Base-by-base conservation (phyloP, 1,140 invertebrate species). In the Scaptomyza montana region DNA sequence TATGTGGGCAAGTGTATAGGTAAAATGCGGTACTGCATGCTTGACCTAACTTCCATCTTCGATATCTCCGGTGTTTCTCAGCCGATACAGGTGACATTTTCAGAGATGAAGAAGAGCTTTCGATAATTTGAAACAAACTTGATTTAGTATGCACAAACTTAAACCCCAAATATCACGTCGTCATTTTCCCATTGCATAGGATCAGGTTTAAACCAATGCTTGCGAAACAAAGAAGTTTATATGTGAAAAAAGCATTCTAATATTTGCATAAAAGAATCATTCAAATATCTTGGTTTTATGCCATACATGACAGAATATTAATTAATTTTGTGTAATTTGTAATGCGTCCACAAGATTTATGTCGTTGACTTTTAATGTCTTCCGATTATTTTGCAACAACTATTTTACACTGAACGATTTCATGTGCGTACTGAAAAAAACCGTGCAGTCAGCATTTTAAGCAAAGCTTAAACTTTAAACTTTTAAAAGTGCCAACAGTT, bases 351-450 rank as follows among this genome's bases (percentile, higher is more conserved):
- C 53, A 73, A 76, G 72, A 74, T 78, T 74, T 76, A 74, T 80
- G 75, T 75, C 60, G 70, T 74, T 78, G 54, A 64, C 74, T 85
- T 84, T 67, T 80, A 36, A 80, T 84, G 73, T 25, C 21, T 25
- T 25, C 2, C 21, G 21, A 25, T 25, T 25, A 25, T 25, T 68
- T 64, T 74, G 69, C 46, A 67, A 54, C 54, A 60, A 74, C 63
- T 74, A 65, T 65, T 61, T n/a, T n/a, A n/a, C n/a, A n/a, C n/a
- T n/a, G n/a, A n/a, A 16, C 16, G 16, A 16, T 66, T 25, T 25
- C 3, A 25, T 25, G 21, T 25, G 21, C 39, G 16, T 9, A 3
- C 9, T 30, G 12, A 56, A 43, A 12, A 10, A 8, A 10, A n/a
- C 2, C 46, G 30, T 30, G 13, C 45, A 47, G 1, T 12, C 28